Evolutionary conservation across 1,140 invertebrate species (phyloP), one percentile per base, ranked within the genome.

Genomic region (Limonius californicus): DNA sequence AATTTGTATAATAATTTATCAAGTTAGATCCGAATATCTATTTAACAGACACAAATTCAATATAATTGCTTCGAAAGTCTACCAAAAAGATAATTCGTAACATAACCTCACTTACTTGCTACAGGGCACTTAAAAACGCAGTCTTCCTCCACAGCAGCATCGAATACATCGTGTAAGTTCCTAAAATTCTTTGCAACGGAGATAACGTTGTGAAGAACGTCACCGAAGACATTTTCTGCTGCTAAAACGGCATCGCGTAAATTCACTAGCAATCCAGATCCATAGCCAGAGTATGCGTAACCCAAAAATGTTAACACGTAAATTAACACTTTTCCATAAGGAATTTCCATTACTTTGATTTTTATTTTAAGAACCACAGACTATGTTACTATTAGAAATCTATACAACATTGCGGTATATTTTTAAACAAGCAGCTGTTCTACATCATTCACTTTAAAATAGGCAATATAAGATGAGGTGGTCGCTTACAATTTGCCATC

Each of bases 61-160:
- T n/a, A n/a, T n/a, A n/a, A n/a, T n/a, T n/a, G n/a, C n/a, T n/a
- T n/a, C n/a, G n/a, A n/a, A n/a, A n/a, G n/a, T n/a, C n/a, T n/a
- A n/a, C n/a, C n/a, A n/a, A 27, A 27, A 27, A 27, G 9, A 27
- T 27, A 27, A 27, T 27, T 27, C 23, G 6, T 50, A 50, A 42
- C 4, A 16, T 54, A 7, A 27, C 32, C 9, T 3, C 54, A 77
- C 73, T 77, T 78, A 86, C 90, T 88, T 70, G 77, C 79, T 42
- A 64, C 68, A 6, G 88, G 86, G 76, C 91, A 94, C 59, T 82
- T 78, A 74, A 84, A 93, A 23, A 88, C 76, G 70, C 91, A 94
- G 50, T 88, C 82, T 74, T 94, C 91, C 69, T 92, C 90, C 9
- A 92, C 86, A 11, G 90, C 89, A 2, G 89, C 88, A 75, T 92